Evolutionary conservation across 2,888 invertebrate genomes (phyloP).

Genomic region (Podabrus alpinus): DNA sequence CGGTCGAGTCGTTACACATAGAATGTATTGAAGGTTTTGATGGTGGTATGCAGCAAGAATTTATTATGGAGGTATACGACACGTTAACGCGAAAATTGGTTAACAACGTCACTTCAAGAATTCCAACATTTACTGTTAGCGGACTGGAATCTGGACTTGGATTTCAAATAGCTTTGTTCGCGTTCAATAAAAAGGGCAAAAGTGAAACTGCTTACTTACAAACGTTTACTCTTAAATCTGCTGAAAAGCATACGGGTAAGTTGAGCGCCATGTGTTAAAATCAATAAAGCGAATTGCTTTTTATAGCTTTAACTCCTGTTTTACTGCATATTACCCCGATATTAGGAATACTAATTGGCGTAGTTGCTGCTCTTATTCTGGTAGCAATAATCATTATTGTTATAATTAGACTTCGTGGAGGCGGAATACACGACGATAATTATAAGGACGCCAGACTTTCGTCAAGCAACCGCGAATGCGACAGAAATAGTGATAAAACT

Average conservation of each 20-base stretch:
- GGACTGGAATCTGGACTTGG: conserved; percentile 71
- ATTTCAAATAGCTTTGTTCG: conserved; percentile 70
- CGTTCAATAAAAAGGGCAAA: conserved; percentile 73
- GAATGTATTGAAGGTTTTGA: conserved; percentile 78
- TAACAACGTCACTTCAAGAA: conserved; percentile 62
- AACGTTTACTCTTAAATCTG: conserved; percentile 72
- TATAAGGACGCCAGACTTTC: conserved; percentile 53
- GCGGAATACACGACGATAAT: conserved; percentile 49
- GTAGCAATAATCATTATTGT: conserved; percentile 74
- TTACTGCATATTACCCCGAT: conserved; percentile 84
- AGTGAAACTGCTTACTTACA: conserved; percentile 68
- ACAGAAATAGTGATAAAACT: conserved; percentile 54
- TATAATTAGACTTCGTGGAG: conserved; percentile 67
- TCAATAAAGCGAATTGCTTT: conserved; percentile 18
- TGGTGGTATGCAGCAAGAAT: conserved; percentile 74
- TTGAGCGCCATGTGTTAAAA: conserved; percentile 1
- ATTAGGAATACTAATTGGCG: conserved; percentile 78
- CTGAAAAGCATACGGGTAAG: conserved; percentile 73
- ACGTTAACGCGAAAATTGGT: conserved; percentile 59
- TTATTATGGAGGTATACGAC: conserved; percentile 72
- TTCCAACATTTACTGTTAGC: conserved; percentile 68
- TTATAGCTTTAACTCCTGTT: conserved; percentile 68
- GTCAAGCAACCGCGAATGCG: conserved; percentile 48
- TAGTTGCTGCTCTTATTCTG: conserved; percentile 75
- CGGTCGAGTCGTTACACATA: conserved; percentile 71